Evolutionary conservation across 2,888 invertebrate species (phyloP), one percentile per base, ranked within the genome.

Genomic region (Globia sparganii): DNA sequence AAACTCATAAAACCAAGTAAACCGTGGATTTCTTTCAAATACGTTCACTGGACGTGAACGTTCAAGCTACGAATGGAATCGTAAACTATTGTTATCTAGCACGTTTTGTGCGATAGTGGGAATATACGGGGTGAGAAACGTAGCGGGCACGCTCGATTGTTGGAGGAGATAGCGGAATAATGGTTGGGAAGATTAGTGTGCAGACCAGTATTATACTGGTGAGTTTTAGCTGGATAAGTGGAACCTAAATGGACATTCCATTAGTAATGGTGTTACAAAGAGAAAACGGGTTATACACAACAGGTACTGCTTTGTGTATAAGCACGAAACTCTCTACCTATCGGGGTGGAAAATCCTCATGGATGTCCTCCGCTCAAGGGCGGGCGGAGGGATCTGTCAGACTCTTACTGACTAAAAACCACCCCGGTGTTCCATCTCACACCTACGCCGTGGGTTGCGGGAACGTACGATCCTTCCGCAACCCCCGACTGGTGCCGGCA

Each of bases 31-130:
- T 77, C 78, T 77, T 65, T 28, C n/a, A 4, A 56, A 53, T 28
- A 59, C 43, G 70, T 56, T 67, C 49, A 25, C 40, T 59, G 25
- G 62, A 46, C 70, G 68, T 21, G 61, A 53, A 72, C 68, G 74
- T 67, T 61, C 49, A 28, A 34, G 70, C 65, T 64, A 53, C 49
- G n/a, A 74, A 74, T 13, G 13, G 37, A 72, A 78, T 79, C 86
- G 74, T 87, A 87, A 83, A 86, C 71, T 86, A 73, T 56, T 75
- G 73, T 76, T 87, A 87, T 86, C 88, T 80, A 2, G n/a, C 56
- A n/a, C 25, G n/a, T 78, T 85, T 73, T 25, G 58, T 13, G 37
- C 61, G 62, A 71, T 74, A 61, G 21, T 64, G 59, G 21, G 66
- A 75, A 80, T 68, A 78, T 74, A 87, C 64, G 75, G 72, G 37